A percentile compares a stretch with the other conserved stretches of the same genome.
phyloP scores from a whole-genome alignment of 1,140 invertebrate genomes.

The Helicoverpa zea region DNA sequence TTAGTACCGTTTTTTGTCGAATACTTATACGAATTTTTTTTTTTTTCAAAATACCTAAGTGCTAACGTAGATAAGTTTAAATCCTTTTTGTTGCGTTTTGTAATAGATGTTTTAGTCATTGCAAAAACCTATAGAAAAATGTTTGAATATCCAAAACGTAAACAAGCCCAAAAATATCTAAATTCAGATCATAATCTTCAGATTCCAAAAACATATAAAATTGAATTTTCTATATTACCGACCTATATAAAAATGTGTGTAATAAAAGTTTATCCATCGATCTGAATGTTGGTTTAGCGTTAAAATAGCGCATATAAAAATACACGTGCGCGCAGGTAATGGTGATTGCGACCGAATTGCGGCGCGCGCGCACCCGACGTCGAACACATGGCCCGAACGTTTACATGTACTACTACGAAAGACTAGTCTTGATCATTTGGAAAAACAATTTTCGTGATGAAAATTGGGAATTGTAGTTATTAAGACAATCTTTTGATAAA shows the following conservation, averaged over 20 bases:
- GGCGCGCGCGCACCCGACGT: constrained; percentile 69
- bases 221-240: constrained; percentile 40
- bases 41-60: no score
- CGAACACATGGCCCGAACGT: constrained; percentile 76
- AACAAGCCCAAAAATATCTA: constrained; percentile 5
- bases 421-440: constrained; percentile 60
- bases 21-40: no score
- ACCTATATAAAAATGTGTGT: constrained; percentile 47
- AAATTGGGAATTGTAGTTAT: no score
- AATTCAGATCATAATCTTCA: not conserved
- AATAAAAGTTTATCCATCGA: constrained; percentile 49
- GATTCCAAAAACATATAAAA: constrained; percentile 41
- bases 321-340: constrained; percentile 74
- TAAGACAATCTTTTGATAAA: no score
- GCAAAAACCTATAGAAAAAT: not conserved
- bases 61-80: no score
- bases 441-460: not conserved
- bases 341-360: constrained; percentile 73
- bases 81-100: no score
- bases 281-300: constrained; percentile 53
- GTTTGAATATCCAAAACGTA: not conserved
- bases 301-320: constrained; percentile 79
- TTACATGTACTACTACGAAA: constrained; percentile 56
- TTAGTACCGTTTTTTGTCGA: no score
- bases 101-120: no score